Evolutionary conservation across 2,113 vertebrate genomes (phyloP).

Genomic region (Halcyon malimbica): DNA sequence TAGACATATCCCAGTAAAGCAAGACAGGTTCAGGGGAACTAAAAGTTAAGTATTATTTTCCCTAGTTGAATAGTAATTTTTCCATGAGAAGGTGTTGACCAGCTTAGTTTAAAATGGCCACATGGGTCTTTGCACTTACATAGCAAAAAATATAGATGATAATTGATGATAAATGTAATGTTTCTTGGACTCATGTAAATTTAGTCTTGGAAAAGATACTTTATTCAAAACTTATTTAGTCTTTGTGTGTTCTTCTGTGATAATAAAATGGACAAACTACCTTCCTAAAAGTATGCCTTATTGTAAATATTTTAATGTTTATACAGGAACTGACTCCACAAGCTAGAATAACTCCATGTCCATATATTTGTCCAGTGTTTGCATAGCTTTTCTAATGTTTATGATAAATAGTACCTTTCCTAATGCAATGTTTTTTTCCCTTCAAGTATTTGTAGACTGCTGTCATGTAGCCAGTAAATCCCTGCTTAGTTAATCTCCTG

Average conservation of each 20-base stretch:
- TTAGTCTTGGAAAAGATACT: not conserved
- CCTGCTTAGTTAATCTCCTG: not conserved
- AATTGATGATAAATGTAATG: not conserved
- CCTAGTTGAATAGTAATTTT: not conserved
- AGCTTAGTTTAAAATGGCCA: not conserved
- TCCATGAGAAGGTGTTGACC: not conserved
- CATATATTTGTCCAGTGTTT: not conserved
- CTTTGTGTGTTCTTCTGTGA: not conserved
- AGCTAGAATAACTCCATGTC: not conserved
- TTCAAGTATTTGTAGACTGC: not conserved
- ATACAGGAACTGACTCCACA: not conserved
- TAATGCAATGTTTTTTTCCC: not conserved
- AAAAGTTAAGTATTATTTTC: not conserved
- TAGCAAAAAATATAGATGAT: not conserved
- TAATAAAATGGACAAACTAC: not conserved
- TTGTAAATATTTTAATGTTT: not conserved
- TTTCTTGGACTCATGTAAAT: not conserved
- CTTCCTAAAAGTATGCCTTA: not conserved
- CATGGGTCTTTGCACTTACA: fast-evolving
- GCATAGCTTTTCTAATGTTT: not conserved
- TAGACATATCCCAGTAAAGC: not conserved
- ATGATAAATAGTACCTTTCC: not conserved
- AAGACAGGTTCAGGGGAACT: not conserved
- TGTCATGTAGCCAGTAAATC: not conserved
- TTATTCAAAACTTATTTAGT: not conserved